Conservation (phyloP, 2,797 vertebrate genomes). For the Heterohyrax brucei region DNA sequence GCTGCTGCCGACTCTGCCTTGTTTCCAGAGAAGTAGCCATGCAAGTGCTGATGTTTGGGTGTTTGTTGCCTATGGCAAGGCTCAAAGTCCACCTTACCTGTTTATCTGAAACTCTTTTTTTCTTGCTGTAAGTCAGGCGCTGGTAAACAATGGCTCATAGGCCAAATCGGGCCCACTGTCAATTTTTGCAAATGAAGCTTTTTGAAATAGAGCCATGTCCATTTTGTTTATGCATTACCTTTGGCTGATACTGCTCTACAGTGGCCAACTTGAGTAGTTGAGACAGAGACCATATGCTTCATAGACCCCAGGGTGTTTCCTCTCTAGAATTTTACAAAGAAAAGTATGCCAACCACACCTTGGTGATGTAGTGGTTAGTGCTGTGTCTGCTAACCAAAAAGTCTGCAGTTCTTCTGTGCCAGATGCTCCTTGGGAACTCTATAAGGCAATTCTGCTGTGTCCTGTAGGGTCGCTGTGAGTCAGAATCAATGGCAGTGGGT, state of each 20-base stretch:
- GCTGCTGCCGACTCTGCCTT: background rate
- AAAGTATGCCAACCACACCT: background rate
- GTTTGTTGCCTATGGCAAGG: background rate
- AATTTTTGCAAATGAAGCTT: background rate
- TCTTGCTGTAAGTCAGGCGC: background rate
- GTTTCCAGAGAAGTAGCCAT: background rate
- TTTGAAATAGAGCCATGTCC: background rate
- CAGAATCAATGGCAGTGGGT: too few species aligned
- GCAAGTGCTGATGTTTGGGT: slow-evolving; percentile 13
- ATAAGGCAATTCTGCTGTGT: too few species aligned
- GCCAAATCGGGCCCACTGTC: background rate
- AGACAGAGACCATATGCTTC: background rate
- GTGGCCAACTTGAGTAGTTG: background rate
- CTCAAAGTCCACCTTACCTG: background rate
- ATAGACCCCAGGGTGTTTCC: background rate
- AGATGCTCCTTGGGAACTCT: too few species aligned
- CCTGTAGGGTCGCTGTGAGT: too few species aligned
- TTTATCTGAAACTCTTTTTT: slow-evolving; percentile 17
- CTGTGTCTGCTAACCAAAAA: too few species aligned
- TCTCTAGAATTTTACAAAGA: background rate
- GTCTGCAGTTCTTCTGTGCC: too few species aligned
- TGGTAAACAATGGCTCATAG: background rate
- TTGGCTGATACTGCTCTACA: background rate
- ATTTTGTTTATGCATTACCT: background rate
- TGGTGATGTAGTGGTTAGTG: too few species aligned